Base-by-base conservation (phyloP, 92 coral and sea anemone genomes). In the Virgularia gustaviana region DNA sequence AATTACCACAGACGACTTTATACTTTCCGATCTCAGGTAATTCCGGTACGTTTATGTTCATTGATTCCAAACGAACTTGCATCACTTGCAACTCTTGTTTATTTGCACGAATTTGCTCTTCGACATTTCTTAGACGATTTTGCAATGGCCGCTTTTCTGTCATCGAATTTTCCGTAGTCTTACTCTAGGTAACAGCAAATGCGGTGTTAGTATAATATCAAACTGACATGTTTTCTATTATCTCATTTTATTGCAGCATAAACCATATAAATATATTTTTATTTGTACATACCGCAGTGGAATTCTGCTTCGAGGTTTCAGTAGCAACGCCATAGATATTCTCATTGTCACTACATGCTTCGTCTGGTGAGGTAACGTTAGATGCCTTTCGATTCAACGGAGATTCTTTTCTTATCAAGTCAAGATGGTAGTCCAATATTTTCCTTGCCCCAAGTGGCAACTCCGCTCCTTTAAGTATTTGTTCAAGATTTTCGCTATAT, bases 1-100 rank as follows among this genome's bases (percentile, higher is more conserved):
- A 83, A 13, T 83, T 31, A 38, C 83, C 75, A 51, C 86, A 81
- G 1, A 67, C 33, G 41, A 44, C 72, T 60, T 67, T 70, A 4
- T 15, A 49, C 23, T 9, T 60, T 34, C 83, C 87, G 19, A 78
- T 58, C 11, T 75, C 65, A 45, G 80, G 72, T n/a, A 72, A 73
- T 23, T 70, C 79, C 27, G 66, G 36, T 1, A 83, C 71, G 25
- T 60, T 35, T 18, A 61, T 78, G 67, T 45, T 71, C 80, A 77
- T 83, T 20, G 83, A 83, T 30, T 83, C 76, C 6, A 83, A 47
- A 39, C 32, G 43, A 65, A 83, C 72, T 38, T 77, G 60, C n/a
- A 71, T 20, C 49, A 70, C 87, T n/a, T 24, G 16, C 63, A 83
- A 43, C 61, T 59, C 78, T 45, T 57, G 72, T 38, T 51, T 53